Percentiles rank a stretch among this genome's conserved stretches.
Evolutionary conservation across 2,888 invertebrate genomes (phyloP).

Genomic region (Scaptodrosophila latifasciaeformis): DNA sequence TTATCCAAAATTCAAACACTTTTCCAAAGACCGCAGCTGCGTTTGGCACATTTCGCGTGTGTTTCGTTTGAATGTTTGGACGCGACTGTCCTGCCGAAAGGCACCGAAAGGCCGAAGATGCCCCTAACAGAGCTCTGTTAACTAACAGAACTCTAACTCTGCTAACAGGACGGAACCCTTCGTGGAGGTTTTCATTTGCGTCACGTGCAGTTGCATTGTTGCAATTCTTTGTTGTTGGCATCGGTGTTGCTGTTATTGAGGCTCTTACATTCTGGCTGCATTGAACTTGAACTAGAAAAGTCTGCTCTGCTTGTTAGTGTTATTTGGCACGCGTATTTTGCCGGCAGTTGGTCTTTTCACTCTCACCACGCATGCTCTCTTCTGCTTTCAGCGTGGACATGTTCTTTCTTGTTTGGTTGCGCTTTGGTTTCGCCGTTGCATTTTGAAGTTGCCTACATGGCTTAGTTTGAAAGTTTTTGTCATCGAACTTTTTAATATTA

Average conservation of each 20-base stretch:
- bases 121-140: slow-evolving; percentile 20
- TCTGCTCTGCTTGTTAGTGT: slow-evolving; percentile 26
- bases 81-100: slow-evolving; percentile 42
- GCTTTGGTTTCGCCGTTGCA: too few species aligned
- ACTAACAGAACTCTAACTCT: slow-evolving; percentile 7
- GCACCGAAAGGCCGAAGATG: slow-evolving; percentile 10
- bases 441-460: background rate
- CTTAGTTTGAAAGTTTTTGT: too few species aligned
- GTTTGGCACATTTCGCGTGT: slow-evolving; percentile 24
- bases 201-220: slow-evolving; percentile 34
- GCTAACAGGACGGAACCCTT: slow-evolving; percentile 3
- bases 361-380: slow-evolving; percentile 28
- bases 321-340: slow-evolving; percentile 25
- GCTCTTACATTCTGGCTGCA: slow-evolving; percentile 32
- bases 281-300: slow-evolving; percentile 59
- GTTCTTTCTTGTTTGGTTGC: slow-evolving; percentile 1
- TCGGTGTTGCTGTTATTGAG: slow-evolving; percentile 25
- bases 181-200: slow-evolving; percentile 36
- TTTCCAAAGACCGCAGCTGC: slow-evolving; percentile 2
- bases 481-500: too few species aligned
- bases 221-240: too few species aligned
- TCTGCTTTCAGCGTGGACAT: slow-evolving; percentile 1
- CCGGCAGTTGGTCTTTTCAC: slow-evolving; percentile 35
- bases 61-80: slow-evolving; percentile 45
- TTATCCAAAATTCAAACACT: background rate